A percentile compares a stretch with the other conserved stretches of the same genome.
These are phyloP conservation scores for Boloria selene DNA, from an alignment of 2,888 invertebrate genomes.

Conservation along the genomic window DNA sequence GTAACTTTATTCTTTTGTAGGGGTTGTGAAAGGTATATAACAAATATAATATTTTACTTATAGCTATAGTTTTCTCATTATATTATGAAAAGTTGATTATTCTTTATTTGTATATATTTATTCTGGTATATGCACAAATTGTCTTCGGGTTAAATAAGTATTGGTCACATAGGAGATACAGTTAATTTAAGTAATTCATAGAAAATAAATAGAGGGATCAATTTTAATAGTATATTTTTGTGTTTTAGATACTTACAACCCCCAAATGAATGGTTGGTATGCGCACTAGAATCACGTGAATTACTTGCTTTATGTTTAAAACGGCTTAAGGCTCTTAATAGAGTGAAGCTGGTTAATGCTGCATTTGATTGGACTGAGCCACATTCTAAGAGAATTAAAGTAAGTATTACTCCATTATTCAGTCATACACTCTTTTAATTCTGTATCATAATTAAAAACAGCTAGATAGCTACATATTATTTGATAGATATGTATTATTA, in stretches of 20 bases:
- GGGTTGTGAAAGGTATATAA: constrained; percentile 91
- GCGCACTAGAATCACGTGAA: constrained; percentile 94
- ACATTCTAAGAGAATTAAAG: constrained; percentile 98
- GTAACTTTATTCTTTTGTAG: constrained; percentile 94
- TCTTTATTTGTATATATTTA: too few species aligned
- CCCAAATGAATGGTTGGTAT: constrained; percentile 93
- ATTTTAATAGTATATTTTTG: background rate
- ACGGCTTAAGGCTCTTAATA: constrained; percentile 93
- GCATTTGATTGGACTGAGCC: constrained; percentile 99
- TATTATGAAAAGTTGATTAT: too few species aligned
- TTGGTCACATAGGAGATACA: too few species aligned
- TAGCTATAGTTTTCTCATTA: too few species aligned
- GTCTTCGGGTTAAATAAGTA: too few species aligned
- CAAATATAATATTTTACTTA: too few species aligned
- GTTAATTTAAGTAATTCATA: too few species aligned
- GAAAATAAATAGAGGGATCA: too few species aligned
- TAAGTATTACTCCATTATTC: constrained; percentile 52
- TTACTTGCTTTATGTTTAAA: constrained; percentile 95
- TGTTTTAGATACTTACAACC: constrained; percentile 91
- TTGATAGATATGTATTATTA: background rate
- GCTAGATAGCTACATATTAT: background rate
- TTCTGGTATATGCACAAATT: too few species aligned
- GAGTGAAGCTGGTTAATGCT: constrained; percentile 96
- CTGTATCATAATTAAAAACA: too few species aligned
- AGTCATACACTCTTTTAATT: too few species aligned